Conservation (phyloP, 2,113 vertebrate species). For the Mormyrus lacerda region DNA sequence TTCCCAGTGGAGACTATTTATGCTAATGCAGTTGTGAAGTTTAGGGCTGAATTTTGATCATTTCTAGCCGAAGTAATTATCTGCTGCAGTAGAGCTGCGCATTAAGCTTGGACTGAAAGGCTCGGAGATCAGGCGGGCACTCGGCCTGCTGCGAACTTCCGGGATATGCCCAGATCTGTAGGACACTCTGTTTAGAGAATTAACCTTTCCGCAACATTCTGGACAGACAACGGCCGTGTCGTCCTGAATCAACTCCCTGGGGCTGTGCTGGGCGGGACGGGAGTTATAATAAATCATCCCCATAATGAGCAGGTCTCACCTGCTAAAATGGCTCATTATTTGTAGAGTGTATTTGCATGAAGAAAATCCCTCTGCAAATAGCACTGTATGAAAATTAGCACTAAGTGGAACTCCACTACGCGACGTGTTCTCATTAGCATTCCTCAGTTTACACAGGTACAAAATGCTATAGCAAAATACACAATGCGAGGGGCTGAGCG, state of each 20-base stretch:
- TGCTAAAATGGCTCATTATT: neutral
- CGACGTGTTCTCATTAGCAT: neutral
- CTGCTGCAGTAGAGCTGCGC: neutral
- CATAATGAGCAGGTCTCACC: neutral
- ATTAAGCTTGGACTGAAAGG: neutral
- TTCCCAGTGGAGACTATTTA: conserved; percentile 7
- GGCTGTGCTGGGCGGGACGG: neutral
- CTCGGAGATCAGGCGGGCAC: neutral
- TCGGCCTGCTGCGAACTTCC: neutral
- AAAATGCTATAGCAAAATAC: neutral
- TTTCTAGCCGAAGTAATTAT: conserved; percentile 9
- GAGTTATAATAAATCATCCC: neutral
- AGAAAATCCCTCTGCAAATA: neutral
- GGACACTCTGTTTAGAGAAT: neutral
- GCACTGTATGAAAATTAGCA: neutral
- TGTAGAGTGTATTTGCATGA: conserved; percentile 1
- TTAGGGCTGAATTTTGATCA: conserved; percentile 11
- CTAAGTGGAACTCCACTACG: neutral
- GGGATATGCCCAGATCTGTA: neutral
- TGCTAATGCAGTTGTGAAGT: conserved; percentile 5
- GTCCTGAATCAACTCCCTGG: neutral
- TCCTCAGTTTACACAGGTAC: neutral
- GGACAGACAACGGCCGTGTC: neutral
- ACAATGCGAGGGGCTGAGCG: neutral
- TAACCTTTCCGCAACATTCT: neutral